Evolutionary conservation across 2,113 vertebrate species (phyloP), one percentile per base, ranked within the genome.

Genomic region (Heliornis fulica): DNA sequence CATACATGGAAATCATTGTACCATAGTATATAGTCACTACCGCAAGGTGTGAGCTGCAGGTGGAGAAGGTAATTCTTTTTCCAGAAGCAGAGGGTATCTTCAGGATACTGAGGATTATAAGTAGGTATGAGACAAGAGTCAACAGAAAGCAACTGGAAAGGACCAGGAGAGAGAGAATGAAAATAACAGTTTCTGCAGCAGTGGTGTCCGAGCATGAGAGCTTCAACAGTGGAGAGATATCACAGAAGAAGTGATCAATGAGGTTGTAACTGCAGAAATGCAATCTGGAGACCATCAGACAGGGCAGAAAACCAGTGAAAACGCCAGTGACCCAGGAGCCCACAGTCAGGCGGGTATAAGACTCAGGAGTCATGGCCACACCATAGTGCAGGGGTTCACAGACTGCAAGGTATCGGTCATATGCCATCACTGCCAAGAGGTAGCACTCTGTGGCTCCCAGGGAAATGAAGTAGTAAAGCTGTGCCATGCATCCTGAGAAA

Each of bases 181-280:
- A 90, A n/a, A 76, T 63, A 29, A 90, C 79, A n/a, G 17, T 34
- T 83, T 90, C 46, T 54, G 87, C 69, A 40, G 48, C 29, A 54
- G 46, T 54, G 29, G 70, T 69, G 46, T 90, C 70, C 89, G 32
- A 95, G 82, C 80, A 96, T 64, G 43, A 96, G 10, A 97, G 68
- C 64, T 83, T 93, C 50, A 95, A 40, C 22, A 94, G 57, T 6
- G 93, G 90, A 46, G 94, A 90, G 36, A 94, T 94, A 56, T 97
- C 81, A 4, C 94, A 96, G 75, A 96, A 93, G 69, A 96, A 97
- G 72, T 95, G 95, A 34, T 91, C 77, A 18, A 94, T 92, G n/a
- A 89, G 43, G 13, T 81, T 86, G 56, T 51, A 82, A 21, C 61
- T 68, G 46, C 95, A 95, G 79, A 95, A 96, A 15, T 82, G 69